These are phyloP conservation scores for Odontamblyopus rebecca DNA, from an alignment of 2,797 vertebrate species.

Conservation along the genomic window DNA sequence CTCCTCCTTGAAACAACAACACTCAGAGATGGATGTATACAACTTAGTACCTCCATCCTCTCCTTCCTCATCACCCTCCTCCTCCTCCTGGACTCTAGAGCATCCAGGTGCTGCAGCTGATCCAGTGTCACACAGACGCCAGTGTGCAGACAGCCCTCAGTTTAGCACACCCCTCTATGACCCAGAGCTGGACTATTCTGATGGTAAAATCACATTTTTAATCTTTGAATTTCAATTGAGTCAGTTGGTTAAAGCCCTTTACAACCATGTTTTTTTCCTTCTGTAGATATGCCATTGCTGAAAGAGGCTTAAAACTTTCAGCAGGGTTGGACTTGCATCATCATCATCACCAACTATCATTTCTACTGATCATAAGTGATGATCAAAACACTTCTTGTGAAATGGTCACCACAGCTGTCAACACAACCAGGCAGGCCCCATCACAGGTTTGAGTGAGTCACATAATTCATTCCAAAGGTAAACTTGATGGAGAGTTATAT, in stretches of 20 bases:
- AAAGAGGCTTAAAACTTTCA: conserved; percentile 89
- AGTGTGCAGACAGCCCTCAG: conserved; percentile 85
- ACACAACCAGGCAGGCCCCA: conserved; percentile 38
- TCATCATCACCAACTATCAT: conserved; percentile 25
- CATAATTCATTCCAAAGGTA: conserved; percentile 45
- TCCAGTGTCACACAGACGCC: conserved; percentile 75
- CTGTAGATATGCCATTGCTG: conserved; percentile 89
- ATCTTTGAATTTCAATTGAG: background rate
- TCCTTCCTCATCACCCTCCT: conserved; percentile 61
- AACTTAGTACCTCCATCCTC: conserved; percentile 83
- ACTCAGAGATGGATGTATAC: conserved; percentile 88
- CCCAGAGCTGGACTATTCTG: conserved; percentile 89
- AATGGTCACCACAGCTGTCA: conserved; percentile 44
- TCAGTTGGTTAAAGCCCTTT: background rate
- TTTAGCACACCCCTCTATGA: conserved; percentile 87
- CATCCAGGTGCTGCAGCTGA: conserved; percentile 68
- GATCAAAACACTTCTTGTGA: conserved; percentile 39
- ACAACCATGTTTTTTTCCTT: background rate
- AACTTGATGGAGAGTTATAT: conserved; percentile 43
- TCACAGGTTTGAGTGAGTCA: conserved; percentile 42
- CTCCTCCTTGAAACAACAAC: conserved; percentile 70
- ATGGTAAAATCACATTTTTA: conserved; percentile 78
- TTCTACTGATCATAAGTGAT: conserved; percentile 38
- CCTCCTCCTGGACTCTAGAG: conserved; percentile 75
- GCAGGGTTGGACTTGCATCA: conserved; percentile 26